Evolutionary conservation across 2,113 vertebrate species (phyloP).

Genomic region (Indicator maculatus): DNA sequence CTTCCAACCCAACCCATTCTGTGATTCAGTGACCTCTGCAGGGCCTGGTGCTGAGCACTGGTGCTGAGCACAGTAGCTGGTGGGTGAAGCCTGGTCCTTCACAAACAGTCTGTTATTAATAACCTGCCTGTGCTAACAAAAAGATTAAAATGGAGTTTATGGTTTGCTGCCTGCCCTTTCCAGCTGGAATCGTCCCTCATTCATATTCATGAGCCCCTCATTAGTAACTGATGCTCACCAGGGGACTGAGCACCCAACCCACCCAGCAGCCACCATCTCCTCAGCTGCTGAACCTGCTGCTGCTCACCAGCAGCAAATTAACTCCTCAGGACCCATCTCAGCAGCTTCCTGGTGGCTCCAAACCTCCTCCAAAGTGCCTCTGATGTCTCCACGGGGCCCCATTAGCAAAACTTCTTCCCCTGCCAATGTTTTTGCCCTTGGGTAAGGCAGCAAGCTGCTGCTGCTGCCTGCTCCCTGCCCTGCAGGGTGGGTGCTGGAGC

Average conservation of each 20-base stretch:
- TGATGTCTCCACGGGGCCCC: conserved; percentile 57
- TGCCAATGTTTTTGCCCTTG: rapidly evolving
- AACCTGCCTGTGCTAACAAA: conserved; percentile 56
- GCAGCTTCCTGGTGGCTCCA: conserved; percentile 45
- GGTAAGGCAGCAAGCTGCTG: rapidly evolving
- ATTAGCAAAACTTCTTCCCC: conserved; percentile 36
- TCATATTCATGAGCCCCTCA: conserved; percentile 48
- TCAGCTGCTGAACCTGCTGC: conserved; percentile 47
- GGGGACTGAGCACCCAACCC: conserved; percentile 21
- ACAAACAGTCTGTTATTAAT: conserved; percentile 44
- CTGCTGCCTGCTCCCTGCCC: neutral
- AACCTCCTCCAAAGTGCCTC: conserved; percentile 54
- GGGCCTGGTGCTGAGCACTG: neutral
- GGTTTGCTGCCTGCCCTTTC: conserved; percentile 60
- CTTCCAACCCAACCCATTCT: too few species aligned
- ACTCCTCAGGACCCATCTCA: conserved; percentile 58
- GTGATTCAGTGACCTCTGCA: too few species aligned
- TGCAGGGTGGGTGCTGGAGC: neutral
- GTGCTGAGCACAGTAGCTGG: neutral
- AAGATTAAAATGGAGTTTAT: conserved; percentile 61
- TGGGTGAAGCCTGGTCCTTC: neutral
- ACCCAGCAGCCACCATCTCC: conserved; percentile 4
- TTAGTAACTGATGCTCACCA: conserved; percentile 48
- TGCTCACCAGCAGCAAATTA: conserved; percentile 63
- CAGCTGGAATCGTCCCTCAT: conserved; percentile 31